phyloP scores from a whole-genome alignment of 2,113 vertebrate genomes.

The Datnioides undecimradiatus region DNA sequence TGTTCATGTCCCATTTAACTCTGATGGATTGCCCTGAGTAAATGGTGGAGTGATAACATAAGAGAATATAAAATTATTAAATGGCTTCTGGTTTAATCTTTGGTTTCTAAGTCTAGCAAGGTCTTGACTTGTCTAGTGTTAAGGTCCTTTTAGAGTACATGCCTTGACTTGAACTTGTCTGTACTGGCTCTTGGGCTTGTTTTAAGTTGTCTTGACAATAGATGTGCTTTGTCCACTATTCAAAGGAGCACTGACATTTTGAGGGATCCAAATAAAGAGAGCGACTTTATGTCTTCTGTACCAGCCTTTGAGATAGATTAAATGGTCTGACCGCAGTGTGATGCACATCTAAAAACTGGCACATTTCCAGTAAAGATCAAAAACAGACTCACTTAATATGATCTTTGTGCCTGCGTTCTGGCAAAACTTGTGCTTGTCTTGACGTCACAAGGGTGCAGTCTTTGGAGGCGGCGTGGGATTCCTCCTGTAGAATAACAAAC shows the following conservation, averaged over 20 bases:
- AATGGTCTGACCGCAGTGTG: constrained; percentile 10
- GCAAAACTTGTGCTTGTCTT: constrained; percentile 37
- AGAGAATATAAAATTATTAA: background rate
- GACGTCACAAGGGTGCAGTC: constrained; percentile 59
- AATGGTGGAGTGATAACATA: too few species aligned
- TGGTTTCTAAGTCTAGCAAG: background rate
- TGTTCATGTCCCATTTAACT: background rate
- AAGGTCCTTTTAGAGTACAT: background rate
- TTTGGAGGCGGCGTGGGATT: constrained; percentile 75
- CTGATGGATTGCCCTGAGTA: background rate
- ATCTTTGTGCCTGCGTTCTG: constrained; percentile 43
- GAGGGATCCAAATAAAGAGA: constrained; percentile 25
- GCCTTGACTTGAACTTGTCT: background rate
- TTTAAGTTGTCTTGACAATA: constrained; percentile 26
- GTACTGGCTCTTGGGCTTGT: background rate
- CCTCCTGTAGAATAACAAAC: constrained; percentile 71
- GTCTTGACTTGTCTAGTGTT: background rate
- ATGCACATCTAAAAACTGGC: constrained; percentile 28
- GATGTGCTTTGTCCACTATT: constrained; percentile 6
- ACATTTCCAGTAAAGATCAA: constrained; percentile 48
- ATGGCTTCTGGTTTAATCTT: background rate
- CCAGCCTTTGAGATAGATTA: constrained; percentile 26
- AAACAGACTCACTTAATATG: constrained; percentile 25
- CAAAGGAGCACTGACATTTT: constrained; percentile 33
- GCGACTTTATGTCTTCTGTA: constrained; percentile 1